Conservation (phyloP, 2,888 invertebrate genomes). For the Tiphia femorata region DNA sequence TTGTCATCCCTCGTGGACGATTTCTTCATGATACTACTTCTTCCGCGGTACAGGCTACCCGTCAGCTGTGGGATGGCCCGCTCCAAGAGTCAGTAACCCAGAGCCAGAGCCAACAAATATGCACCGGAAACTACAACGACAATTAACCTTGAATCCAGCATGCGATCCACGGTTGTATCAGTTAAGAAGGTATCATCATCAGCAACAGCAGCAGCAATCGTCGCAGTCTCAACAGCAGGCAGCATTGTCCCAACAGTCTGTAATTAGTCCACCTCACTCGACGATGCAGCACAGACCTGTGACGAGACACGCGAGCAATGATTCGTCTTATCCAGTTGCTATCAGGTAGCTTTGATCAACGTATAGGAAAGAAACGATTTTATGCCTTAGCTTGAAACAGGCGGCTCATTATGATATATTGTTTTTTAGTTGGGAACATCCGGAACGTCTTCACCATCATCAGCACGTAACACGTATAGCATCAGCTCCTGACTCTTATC, state of each 20-base stretch:
- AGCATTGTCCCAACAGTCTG: constrained; percentile 48
- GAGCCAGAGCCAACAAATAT: constrained; percentile 72
- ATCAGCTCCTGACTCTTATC: constrained; percentile 78
- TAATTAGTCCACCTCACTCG: constrained; percentile 46
- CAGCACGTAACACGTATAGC: constrained; percentile 80
- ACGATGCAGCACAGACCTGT: constrained; percentile 57
- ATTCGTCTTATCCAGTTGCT: constrained; percentile 53
- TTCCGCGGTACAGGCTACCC: constrained; percentile 46
- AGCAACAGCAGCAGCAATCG: constrained; percentile 36
- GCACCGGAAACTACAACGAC: constrained; percentile 84
- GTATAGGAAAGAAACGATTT: not conserved
- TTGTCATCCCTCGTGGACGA: too few relatives aligned
- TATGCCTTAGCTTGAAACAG: not conserved
- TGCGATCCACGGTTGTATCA: constrained; percentile 80
- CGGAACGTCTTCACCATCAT: constrained; percentile 61
- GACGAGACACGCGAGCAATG: constrained; percentile 60
- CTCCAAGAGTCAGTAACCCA: constrained; percentile 52
- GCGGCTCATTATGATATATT: too few relatives aligned
- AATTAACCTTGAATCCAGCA: constrained; percentile 84
- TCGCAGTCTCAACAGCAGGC: constrained; percentile 53
- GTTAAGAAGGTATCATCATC: constrained; percentile 62
- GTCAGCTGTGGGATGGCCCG: constrained; percentile 57
- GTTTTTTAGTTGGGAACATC: constrained; percentile 58
- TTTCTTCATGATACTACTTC: too few relatives aligned
- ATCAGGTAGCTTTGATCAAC: constrained; percentile 45